These are phyloP conservation scores for Nerophis ophidion DNA, from an alignment of 2,113 vertebrate genomes.

Conservation along the genomic window DNA sequence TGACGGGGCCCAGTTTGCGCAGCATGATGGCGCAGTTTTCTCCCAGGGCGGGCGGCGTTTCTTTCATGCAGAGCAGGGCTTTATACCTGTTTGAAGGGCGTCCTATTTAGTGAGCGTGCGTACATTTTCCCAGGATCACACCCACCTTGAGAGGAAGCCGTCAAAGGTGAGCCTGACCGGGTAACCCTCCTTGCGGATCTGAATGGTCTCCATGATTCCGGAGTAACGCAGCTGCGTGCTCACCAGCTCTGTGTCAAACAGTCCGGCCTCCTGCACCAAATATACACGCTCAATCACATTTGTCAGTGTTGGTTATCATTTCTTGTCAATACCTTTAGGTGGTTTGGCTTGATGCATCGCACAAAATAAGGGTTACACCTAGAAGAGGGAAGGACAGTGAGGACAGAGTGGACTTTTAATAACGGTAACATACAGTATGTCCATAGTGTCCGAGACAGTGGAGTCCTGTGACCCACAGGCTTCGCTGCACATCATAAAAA, in stretches of 20 bases:
- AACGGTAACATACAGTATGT: too few relatives aligned
- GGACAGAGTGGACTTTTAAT: neutral
- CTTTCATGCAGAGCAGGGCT: slow-evolving; percentile 79
- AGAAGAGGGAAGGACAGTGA: slow-evolving; percentile 39
- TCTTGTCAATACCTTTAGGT: slow-evolving; percentile 80
- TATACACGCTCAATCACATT: slow-evolving; percentile 5
- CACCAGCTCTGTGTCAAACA: slow-evolving; percentile 85
- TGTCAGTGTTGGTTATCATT: neutral
- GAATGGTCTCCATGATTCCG: slow-evolving; percentile 91
- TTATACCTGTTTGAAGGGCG: slow-evolving; percentile 77
- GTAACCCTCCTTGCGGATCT: slow-evolving; percentile 91
- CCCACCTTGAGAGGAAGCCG: slow-evolving; percentile 84
- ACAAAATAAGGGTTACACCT: slow-evolving; percentile 96
- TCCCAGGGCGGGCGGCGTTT: slow-evolving; percentile 74
- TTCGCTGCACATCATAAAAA: too few relatives aligned
- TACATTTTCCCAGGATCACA: neutral
- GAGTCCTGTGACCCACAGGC: too few relatives aligned
- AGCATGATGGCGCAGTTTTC: slow-evolving; percentile 83
- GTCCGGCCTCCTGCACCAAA: slow-evolving; percentile 76
- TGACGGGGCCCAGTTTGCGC: slow-evolving; percentile 79
- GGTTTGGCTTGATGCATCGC: slow-evolving; percentile 96
- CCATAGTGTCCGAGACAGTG: too few relatives aligned
- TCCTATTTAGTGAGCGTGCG: too few relatives aligned
- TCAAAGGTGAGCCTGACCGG: slow-evolving; percentile 85
- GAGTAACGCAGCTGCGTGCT: slow-evolving; percentile 85